These are phyloP conservation scores for Caranx melampygus DNA, from an alignment of 2,113 vertebrate species.

Conservation along the genomic window DNA sequence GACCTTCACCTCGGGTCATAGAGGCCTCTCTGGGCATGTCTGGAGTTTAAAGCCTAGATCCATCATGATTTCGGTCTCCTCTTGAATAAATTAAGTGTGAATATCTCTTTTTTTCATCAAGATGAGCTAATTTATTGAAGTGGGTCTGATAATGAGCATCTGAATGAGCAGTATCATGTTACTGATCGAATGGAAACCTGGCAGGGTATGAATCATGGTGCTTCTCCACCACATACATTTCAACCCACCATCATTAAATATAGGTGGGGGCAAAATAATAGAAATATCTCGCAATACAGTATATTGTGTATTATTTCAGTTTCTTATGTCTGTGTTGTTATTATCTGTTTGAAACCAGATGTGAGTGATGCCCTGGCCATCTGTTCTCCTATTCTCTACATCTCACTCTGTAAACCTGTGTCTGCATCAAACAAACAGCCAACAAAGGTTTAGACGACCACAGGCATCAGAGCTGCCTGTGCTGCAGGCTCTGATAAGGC, in stretches of 20 bases:
- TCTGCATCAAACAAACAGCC: constrained; percentile 30
- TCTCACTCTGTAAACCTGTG: constrained; percentile 12
- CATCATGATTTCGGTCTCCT: background rate
- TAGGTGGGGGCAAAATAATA: background rate
- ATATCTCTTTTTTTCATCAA: background rate
- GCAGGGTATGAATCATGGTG: background rate
- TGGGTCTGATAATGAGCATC: too few species aligned
- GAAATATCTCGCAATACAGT: background rate
- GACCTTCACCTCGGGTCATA: constrained; percentile 28
- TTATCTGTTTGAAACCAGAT: constrained; percentile 28
- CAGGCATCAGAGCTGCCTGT: background rate
- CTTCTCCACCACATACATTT: too few species aligned
- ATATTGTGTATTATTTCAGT: background rate
- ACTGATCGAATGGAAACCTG: too few species aligned
- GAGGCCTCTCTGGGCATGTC: background rate
- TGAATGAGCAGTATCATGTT: too few species aligned
- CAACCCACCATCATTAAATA: background rate
- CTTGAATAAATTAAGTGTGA: background rate
- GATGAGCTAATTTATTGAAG: too few species aligned
- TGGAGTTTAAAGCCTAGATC: background rate
- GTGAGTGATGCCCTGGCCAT: constrained; percentile 15
- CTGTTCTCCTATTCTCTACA: background rate
- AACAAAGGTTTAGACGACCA: constrained; percentile 11
- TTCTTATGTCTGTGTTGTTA: background rate
- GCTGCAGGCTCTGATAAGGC: constrained; percentile 38